These are phyloP conservation scores for Lepisosteus oculatus DNA, from an alignment of 2,113 vertebrate species.

Conservation along the genomic window DNA sequence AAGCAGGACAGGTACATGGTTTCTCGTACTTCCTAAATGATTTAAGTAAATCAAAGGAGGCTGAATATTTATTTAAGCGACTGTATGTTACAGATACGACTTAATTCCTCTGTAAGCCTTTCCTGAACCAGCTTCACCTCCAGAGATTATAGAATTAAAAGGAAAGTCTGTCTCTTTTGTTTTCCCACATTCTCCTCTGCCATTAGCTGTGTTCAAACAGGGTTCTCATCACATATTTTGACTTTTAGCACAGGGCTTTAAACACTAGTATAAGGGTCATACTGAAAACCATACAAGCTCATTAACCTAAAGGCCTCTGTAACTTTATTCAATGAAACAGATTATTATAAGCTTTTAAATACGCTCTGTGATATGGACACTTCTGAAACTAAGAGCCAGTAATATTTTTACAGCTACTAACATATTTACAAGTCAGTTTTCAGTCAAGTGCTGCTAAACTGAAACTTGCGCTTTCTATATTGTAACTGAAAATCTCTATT, in stretches of 20 bases:
- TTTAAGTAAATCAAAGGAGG: conserved; percentile 15
- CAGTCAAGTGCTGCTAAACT: conserved; percentile 1
- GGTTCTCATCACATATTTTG: not conserved
- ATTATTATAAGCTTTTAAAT: conserved; percentile 11
- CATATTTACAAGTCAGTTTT: conserved; percentile 1
- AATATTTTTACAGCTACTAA: not conserved
- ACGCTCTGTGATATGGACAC: not conserved
- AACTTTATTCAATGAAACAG: conserved; percentile 17
- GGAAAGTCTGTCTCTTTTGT: conserved; percentile 26
- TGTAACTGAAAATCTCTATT: no score
- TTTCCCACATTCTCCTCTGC: conserved; percentile 6
- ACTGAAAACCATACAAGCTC: conserved; percentile 8
- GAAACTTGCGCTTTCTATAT: not conserved
- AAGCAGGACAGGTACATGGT: conserved; percentile 25
- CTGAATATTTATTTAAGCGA: conserved; percentile 14
- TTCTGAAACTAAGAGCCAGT: not conserved
- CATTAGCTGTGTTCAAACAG: conserved; percentile 18
- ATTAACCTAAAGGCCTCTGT: conserved; percentile 5
- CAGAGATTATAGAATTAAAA: conserved; percentile 23
- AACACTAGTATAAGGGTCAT: not conserved
- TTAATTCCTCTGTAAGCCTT: conserved; percentile 13
- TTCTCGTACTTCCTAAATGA: not conserved
- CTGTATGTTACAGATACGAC: conserved; percentile 17
- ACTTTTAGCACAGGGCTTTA: not conserved
- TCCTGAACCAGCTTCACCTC: conserved; percentile 16